phyloP scores from a whole-genome alignment of 53 echinoderm and acorn worm genomes.

The Temnopleurus reevesii region DNA sequence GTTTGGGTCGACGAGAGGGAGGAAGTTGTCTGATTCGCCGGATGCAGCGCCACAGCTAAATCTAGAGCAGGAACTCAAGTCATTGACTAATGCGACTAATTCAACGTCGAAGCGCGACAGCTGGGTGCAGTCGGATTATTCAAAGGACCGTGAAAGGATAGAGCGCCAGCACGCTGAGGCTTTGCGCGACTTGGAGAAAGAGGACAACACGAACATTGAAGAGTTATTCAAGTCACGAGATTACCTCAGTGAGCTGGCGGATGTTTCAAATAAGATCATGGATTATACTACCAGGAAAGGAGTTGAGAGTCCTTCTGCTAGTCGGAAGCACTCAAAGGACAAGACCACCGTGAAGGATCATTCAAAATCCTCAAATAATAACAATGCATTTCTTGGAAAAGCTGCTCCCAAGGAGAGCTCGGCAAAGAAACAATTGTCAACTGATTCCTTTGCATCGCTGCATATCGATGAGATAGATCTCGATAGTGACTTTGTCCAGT shows the following conservation, averaged over 20 bases:
- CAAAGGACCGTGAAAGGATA: conserved; percentile 78
- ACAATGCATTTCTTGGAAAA: conserved; percentile 64
- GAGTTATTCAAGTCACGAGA: conserved; percentile 82
- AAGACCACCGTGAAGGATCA: not conserved
- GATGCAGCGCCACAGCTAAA: not conserved
- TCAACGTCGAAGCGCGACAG: conserved; percentile 62
- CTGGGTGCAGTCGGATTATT: conserved; percentile 80
- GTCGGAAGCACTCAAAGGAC: conserved; percentile 25
- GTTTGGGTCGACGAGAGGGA: conserved; percentile 71
- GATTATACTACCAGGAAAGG: conserved; percentile 52
- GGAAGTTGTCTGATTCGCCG: conserved; percentile 54
- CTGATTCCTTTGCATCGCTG: not conserved
- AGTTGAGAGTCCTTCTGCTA: conserved; percentile 41
- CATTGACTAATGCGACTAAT: conserved; percentile 58
- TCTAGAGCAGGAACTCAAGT: conserved; percentile 59
- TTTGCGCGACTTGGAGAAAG: conserved; percentile 82
- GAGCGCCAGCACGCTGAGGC: conserved; percentile 84
- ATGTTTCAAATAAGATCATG: conserved; percentile 77
- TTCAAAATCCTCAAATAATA: conserved; percentile 90
- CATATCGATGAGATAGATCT: conserved; percentile 66
- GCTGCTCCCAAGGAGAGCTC: conserved; percentile 12
- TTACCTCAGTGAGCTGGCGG: conserved; percentile 75
- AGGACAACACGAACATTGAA: conserved; percentile 86
- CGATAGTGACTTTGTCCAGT: conserved; percentile 93
- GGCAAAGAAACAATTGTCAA: not conserved